Evolutionary conservation across 2,113 vertebrate genomes (phyloP), one percentile per base, ranked within the genome.

Genomic region (Campylomormyrus tamandua): DNA sequence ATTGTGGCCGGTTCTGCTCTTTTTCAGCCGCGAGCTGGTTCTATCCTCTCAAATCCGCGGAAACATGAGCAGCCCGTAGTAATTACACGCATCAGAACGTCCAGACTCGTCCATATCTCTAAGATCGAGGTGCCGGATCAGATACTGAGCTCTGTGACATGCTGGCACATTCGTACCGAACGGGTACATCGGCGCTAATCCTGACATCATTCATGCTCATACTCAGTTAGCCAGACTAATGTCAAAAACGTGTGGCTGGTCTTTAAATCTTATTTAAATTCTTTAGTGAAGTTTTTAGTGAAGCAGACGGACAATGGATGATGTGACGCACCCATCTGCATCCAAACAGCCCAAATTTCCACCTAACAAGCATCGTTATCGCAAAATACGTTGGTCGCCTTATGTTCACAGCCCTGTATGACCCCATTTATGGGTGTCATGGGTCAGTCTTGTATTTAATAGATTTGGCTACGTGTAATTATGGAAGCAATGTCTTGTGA

Each of bases 11-110:
- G 62, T 70, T 31, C 62, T 9, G 74, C 15, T 80, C 31, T 45
- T 6, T 56, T 27, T 35, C 27, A 46, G 39, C 83, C 31, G 19
- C 5, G 19, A 46, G 39, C 5, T 62, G 39, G 45, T 89, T 83
- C 45, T 42, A 42, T 88, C 31, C 42, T 17, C 17, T 74, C 91
- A 91, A 90, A 93, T 92, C 90, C 88, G 91, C 91, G 21, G 49
- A 39, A n/a, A 24, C 83, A 92, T 92, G 90, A 90, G 89, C 91
- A 87, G 92, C 91, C 92, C 89, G 91, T 90, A 85, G 93, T 92
- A 91, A 91, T 93, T 93, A 92, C 91, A 92, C 92, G 91, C 24
- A 80, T 19, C 35, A 19, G 39, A 35, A 80, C 15, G 39, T 27
- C 15, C 74, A 31, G 62, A 27, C 10, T 70, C 27, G 9, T 70